A percentile compares a stretch with the other conserved stretches of the same genome.
phyloP scores from a whole-genome alignment of 2,888 invertebrate genomes.

The Spilosoma lubricipeda region DNA sequence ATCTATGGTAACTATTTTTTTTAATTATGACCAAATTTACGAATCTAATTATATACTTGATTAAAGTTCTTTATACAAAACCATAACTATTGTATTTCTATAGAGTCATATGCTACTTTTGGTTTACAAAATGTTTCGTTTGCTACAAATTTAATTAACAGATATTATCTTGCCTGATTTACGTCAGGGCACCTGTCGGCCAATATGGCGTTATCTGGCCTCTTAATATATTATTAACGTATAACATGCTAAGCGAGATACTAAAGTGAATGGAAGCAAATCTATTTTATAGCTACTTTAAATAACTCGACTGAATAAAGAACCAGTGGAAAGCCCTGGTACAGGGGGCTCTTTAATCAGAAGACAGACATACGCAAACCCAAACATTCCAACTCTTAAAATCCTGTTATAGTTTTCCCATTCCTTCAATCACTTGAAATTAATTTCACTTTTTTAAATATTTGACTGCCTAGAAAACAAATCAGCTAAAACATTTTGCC shows the following conservation, averaged over 20 bases:
- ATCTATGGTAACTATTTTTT: background rate
- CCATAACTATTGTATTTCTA: background rate
- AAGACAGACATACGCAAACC: no score
- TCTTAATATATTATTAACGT: background rate
- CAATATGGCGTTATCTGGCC: slow-evolving; percentile 61
- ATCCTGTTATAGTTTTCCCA: no score
- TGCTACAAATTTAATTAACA: slow-evolving; percentile 68
- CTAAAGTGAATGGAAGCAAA: background rate
- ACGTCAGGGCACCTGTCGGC: slow-evolving; percentile 64
- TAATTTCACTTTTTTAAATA: no score
- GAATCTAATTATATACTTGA: background rate
- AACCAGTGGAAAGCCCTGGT: background rate
- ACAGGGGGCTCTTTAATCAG: no score
- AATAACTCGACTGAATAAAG: background rate
- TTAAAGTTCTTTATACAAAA: background rate
- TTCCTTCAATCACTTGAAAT: no score
- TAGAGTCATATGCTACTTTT: slow-evolving; percentile 10
- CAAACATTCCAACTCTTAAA: no score
- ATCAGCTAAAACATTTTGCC: no score
- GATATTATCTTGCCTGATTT: slow-evolving; percentile 65
- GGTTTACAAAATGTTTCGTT: slow-evolving; percentile 49
- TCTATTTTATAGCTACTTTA: background rate
- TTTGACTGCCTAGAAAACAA: no score
- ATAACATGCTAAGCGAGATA: slow-evolving; percentile 10
- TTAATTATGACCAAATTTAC: background rate